phyloP scores from a whole-genome alignment of 1,140 invertebrate genomes.

The Ladona fulva region DNA sequence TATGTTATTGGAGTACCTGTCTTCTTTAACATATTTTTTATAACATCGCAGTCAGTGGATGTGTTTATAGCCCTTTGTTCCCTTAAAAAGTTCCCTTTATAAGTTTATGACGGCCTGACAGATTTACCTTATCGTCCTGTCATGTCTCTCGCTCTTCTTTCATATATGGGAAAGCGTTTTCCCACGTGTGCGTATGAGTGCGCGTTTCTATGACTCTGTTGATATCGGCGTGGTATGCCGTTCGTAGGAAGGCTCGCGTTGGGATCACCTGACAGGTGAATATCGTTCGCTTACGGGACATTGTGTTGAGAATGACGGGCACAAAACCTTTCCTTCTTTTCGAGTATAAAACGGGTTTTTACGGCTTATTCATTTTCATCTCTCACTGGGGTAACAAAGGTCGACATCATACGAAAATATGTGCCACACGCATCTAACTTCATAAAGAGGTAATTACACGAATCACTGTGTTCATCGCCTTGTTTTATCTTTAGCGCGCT shows the following conservation, averaged over 20 bases:
- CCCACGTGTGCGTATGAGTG: too few species aligned
- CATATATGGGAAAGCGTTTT: too few species aligned
- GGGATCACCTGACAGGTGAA: not conserved
- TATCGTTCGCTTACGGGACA: constrained; percentile 2
- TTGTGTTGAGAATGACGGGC: not conserved
- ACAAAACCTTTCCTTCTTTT: not conserved
- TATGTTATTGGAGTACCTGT: not conserved
- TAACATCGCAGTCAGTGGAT: not conserved
- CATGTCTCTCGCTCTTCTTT: not conserved
- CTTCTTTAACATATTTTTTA: not conserved
- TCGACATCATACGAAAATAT: too few species aligned
- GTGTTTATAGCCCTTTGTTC: constrained; percentile 5
- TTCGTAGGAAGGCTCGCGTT: not conserved
- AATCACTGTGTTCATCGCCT: too few species aligned
- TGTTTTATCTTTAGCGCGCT: too few species aligned
- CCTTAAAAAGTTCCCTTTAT: not conserved
- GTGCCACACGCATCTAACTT: too few species aligned
- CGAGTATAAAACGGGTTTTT: too few species aligned
- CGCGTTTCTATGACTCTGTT: too few species aligned
- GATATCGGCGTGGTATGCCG: not conserved
- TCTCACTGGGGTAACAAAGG: too few species aligned
- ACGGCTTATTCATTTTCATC: too few species aligned
- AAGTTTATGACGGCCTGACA: not conserved
- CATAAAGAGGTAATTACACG: too few species aligned
- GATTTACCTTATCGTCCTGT: not conserved